phyloP scores from a whole-genome alignment of 92 coral and sea anemone genomes.

The Phenganax subtilis region DNA sequence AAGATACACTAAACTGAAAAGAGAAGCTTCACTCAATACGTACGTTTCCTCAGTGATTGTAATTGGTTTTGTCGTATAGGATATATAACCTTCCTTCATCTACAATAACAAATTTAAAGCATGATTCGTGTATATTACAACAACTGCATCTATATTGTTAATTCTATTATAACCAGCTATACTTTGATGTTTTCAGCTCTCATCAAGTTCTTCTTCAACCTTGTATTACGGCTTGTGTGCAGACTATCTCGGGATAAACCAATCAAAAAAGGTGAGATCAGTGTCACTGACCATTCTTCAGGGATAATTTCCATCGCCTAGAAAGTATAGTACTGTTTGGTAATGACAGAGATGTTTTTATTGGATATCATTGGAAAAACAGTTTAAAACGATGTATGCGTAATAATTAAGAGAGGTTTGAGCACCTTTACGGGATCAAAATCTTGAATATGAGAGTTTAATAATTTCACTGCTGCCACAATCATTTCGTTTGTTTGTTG shows the following conservation, averaged over 20 bases:
- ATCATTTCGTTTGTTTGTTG: conserved; percentile 71
- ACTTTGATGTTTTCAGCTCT: conserved; percentile 73
- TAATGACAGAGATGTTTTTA: too few species aligned
- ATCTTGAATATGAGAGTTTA: conserved; percentile 77
- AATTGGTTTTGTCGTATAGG: conserved; percentile 60
- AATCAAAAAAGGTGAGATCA: conserved; percentile 76
- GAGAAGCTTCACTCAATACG: conserved; percentile 2
- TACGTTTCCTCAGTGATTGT: conserved; percentile 87
- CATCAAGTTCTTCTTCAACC: conserved; percentile 55
- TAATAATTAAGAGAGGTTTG: background rate
- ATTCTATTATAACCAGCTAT: background rate
- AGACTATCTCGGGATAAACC: conserved; percentile 85
- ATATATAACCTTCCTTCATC: conserved; percentile 59
- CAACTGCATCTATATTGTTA: too few species aligned
- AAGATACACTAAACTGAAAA: too few species aligned
- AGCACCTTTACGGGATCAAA: conserved; percentile 82
- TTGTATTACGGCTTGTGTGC: conserved; percentile 67
- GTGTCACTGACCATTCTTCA: conserved; percentile 90
- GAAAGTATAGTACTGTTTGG: background rate
- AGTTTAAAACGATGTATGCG: background rate
- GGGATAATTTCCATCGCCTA: conserved; percentile 85
- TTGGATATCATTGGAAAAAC: too few species aligned
- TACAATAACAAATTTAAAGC: conserved; percentile 33
- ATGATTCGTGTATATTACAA: background rate
- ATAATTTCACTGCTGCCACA: conserved; percentile 78